Base-by-base conservation (phyloP, 2,888 invertebrate species). In the Ophion obscuratus region DNA sequence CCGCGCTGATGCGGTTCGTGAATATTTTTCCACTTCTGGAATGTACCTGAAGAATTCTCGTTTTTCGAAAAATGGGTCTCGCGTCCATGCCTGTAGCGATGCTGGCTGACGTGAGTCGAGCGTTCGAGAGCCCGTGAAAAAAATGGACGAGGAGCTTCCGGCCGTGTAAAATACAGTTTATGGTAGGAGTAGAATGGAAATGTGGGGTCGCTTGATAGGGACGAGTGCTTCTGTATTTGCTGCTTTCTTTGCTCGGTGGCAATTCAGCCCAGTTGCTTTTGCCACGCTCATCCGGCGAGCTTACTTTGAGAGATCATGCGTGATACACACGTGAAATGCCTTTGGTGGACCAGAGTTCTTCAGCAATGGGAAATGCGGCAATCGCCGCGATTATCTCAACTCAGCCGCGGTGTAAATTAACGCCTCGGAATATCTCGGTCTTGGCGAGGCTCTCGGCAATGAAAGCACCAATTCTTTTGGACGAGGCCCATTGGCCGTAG, bases 351-450 rank as follows among this genome's bases (percentile, higher is more conserved):
- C 44, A 17, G 40, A 62, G 40, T 62, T 62, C 9, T 74, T 62
- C 24, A 24, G 27, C 62, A 44, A 24, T 74, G 74, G 44, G 62
- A 74, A 74, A 74, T 40, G 9, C 44, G 44, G 9, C 17, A 61
- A 61, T n/a, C 14, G 20, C 36, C 14, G 4, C 67, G 73, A 73
- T 73, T 77, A 81, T 67, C 73, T 66, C 77, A 67, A 80, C 57
- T 66, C 17, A 59, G 44, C 71, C 31, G 31, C 27, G 53, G 82
- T 76, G 77, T n/a, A 80, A 87, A 81, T 88, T 88, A 90, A 90
- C 84, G 84, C 66, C 71, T 76, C 83, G 83, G 86, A 47, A 4
- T 47, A 68, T 71, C 57, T 61, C 1, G 71, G 64, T 59, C 73
- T 36, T 24, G 62, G 24, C 36, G 57, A 4, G 59, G 70, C 68